Base-by-base conservation (phyloP, 2,797 vertebrate species). In the Brachyrhaphis roseni region DNA sequence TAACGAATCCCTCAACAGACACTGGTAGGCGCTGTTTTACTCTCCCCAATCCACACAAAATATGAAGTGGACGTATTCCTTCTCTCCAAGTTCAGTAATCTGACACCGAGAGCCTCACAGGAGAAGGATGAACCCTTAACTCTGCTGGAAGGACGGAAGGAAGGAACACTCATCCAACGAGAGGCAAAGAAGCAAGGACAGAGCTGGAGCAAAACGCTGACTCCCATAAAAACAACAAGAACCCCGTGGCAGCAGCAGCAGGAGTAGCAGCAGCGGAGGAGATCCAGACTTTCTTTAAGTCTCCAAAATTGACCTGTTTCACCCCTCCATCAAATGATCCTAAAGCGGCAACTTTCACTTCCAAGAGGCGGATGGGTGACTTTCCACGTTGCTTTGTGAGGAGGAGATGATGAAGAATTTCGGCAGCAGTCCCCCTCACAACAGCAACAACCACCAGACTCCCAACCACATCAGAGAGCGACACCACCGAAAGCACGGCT, bases 401-500 rank as follows among this genome's bases (percentile, higher is more conserved):
- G 95, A 96, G 96, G 95, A 96, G 96, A 97, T 92, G 93, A 97
- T 97, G 97, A 98, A 97, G 97, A 96, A 97, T 95, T 87, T 95
- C 94, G 95, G 93, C 96, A 86, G 93, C 94, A 95, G 93, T 90
- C 88, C 92, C 91, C 91, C 95, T 88, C 89, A 93, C 87, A 90
- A 89, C 92, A 94, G 92, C 92, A 91, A 93, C 41, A 71, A 45
- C 68, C 36, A 85, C 93, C 94, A 93, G 94, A 94, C 84, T 83
- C 90, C 93, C 86, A 95, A 96, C 91, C 95, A 96, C 96, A 92
- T 84, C 75, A 86, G 91, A 87, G 93, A 95, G 64, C 88, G 93
- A 51, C 94, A 92, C 93, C 88, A 92, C 93, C 94, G 92, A 90
- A 94, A 92, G 91, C 90, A 92, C 89, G 78, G 95, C 92, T 91